These are phyloP conservation scores for Tortrix viridana DNA, from an alignment of 2,888 invertebrate genomes.

Conservation along the genomic window DNA sequence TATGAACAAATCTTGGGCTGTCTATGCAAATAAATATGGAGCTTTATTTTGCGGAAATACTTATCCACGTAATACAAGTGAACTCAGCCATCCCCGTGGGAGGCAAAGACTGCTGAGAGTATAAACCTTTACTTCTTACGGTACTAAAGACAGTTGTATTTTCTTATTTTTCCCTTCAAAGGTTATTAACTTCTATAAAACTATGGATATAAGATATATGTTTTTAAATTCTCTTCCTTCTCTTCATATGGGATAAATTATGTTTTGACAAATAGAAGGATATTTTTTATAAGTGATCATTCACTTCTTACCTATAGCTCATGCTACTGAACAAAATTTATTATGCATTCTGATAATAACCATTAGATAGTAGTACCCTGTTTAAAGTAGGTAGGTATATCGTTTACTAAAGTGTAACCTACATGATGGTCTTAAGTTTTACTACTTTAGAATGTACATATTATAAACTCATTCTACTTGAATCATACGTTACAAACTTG, in stretches of 20 bases:
- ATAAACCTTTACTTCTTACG: conserved; percentile 27
- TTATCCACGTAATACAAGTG: conserved; percentile 32
- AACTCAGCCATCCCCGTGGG: conserved; percentile 29
- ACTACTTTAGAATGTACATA: too few relatives aligned
- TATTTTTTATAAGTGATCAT: too few relatives aligned
- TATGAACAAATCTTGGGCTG: conserved; percentile 35
- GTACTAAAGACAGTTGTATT: conserved; percentile 17
- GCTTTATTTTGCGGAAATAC: conserved; percentile 35
- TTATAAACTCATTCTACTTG: not conserved
- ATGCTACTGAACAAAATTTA: not conserved
- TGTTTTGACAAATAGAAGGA: too few relatives aligned
- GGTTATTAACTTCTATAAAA: too few relatives aligned
- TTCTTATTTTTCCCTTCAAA: conserved; percentile 6
- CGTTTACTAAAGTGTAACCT: too few relatives aligned
- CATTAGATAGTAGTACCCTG: too few relatives aligned
- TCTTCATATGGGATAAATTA: too few relatives aligned
- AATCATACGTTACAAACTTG: conserved; percentile 12
- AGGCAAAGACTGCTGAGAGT: conserved; percentile 18
- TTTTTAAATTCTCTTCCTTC: too few relatives aligned
- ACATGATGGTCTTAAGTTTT: too few relatives aligned
- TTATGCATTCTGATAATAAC: not conserved
- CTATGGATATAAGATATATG: too few relatives aligned
- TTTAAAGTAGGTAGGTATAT: too few relatives aligned
- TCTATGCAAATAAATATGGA: conserved; percentile 38
- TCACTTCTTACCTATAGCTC: too few relatives aligned